phyloP scores from a whole-genome alignment of 2,113 vertebrate species.

The Oreochromis spilurus region DNA sequence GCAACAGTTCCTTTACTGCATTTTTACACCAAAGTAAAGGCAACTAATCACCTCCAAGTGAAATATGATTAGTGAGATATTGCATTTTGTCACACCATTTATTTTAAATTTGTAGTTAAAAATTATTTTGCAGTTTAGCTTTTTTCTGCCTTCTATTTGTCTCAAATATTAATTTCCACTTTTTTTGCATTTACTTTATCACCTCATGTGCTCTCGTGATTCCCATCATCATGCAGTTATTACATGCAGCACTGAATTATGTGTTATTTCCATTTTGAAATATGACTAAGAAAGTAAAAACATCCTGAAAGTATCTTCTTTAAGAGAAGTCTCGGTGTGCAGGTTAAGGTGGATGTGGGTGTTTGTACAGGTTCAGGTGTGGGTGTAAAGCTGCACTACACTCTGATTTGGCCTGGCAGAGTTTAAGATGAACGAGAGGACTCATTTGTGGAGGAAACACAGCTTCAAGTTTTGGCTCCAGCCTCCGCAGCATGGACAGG shows the following conservation, averaged over 20 bases:
- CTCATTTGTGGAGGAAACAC: background rate
- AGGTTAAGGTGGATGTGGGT: conserved; percentile 26
- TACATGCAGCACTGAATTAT: background rate
- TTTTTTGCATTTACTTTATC: background rate
- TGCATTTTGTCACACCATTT: background rate
- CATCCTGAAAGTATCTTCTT: background rate
- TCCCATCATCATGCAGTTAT: background rate
- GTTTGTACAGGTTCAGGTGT: conserved; percentile 28
- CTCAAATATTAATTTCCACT: background rate
- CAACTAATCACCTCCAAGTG: background rate
- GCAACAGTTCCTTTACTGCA: background rate
- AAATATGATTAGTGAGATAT: background rate
- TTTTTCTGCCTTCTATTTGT: background rate
- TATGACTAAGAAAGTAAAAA: background rate
- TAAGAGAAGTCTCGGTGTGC: background rate
- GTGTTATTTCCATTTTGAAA: background rate
- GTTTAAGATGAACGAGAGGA: background rate
- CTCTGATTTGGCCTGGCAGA: background rate
- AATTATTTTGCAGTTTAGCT: background rate
- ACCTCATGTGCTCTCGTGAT: background rate
- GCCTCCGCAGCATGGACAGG: background rate
- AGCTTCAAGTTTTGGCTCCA: background rate
- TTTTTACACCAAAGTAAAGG: background rate
- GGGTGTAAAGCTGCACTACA: background rate
- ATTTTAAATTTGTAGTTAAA: background rate